A percentile compares a stretch with the other conserved stretches of the same genome.
Conservation (phyloP, 2,797 vertebrate genomes). For the Champsocephalus esox region DNA sequence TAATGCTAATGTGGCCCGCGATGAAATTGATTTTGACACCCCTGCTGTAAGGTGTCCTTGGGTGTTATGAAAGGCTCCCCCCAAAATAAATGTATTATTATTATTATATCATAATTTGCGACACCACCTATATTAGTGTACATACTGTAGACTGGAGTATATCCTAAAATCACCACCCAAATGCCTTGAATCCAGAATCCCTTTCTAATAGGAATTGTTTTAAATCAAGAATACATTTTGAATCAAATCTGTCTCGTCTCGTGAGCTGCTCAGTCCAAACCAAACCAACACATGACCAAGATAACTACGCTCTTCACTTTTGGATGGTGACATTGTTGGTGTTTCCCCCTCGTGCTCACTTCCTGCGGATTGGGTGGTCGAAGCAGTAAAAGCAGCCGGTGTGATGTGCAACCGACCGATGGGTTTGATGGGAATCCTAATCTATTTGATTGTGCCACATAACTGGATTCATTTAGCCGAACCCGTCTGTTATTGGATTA, state of each 20-base stretch:
- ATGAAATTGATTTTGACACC: no score
- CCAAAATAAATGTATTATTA: no score
- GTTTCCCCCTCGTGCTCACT: constrained; percentile 5
- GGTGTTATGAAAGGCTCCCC: no score
- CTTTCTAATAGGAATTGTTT: no score
- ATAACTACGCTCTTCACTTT: background rate
- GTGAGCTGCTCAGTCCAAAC: constrained; percentile 11
- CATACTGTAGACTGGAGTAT: no score
- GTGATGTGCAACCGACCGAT: constrained; percentile 63
- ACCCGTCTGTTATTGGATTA: constrained; percentile 76
- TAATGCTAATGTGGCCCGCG: no score
- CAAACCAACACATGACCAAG: constrained; percentile 18
- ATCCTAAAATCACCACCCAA: no score
- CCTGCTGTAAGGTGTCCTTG: no score
- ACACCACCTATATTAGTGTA: no score
- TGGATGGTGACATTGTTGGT: constrained; percentile 13
- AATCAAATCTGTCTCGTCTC: background rate
- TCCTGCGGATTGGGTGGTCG: constrained; percentile 46
- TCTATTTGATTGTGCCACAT: constrained; percentile 71
- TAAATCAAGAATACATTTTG: no score
- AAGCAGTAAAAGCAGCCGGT: constrained; percentile 60
- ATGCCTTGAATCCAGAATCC: no score
- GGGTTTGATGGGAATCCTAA: constrained; percentile 66
- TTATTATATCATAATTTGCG: no score
- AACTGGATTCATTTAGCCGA: constrained; percentile 74